These are phyloP conservation scores for Nysson spinosus DNA, from an alignment of 2,888 invertebrate species.

Conservation along the genomic window DNA sequence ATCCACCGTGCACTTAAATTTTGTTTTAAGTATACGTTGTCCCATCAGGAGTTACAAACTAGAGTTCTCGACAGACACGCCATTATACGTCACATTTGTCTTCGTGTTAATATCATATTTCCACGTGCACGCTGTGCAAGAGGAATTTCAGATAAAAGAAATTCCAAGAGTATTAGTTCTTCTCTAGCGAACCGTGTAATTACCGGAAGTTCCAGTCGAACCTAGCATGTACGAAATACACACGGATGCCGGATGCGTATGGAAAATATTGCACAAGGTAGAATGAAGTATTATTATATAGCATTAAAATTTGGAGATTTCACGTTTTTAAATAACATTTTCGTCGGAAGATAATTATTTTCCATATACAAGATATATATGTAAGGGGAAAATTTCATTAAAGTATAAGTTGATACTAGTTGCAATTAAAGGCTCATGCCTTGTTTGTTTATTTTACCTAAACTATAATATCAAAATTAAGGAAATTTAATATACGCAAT, in stretches of 20 bases:
- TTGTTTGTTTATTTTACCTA: no score
- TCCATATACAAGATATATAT: no score
- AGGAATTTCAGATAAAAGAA: constrained; percentile 33
- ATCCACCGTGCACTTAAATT: not conserved
- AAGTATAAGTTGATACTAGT: no score
- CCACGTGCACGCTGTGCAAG: not conserved
- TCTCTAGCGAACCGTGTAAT: constrained; percentile 54
- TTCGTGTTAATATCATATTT: not conserved
- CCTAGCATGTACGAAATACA: not conserved
- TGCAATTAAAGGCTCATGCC: no score
- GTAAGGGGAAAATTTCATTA: no score
- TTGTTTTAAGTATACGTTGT: not conserved
- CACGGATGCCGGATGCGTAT: no score
- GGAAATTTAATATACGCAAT: no score
- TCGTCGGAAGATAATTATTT: no score
- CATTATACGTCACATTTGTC: no score
- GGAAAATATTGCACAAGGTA: not conserved
- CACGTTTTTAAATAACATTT: not conserved
- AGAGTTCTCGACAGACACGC: not conserved
- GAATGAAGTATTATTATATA: not conserved
- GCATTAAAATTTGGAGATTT: not conserved
- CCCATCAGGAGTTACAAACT: no score
- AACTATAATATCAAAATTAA: no score
- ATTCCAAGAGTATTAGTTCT: constrained; percentile 45
- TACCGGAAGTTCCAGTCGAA: constrained; percentile 52